Evolutionary conservation across 2,113 vertebrate genomes (phyloP), one percentile per base, ranked within the genome.

Genomic region (Dunckerocampus dactyliophorus): DNA sequence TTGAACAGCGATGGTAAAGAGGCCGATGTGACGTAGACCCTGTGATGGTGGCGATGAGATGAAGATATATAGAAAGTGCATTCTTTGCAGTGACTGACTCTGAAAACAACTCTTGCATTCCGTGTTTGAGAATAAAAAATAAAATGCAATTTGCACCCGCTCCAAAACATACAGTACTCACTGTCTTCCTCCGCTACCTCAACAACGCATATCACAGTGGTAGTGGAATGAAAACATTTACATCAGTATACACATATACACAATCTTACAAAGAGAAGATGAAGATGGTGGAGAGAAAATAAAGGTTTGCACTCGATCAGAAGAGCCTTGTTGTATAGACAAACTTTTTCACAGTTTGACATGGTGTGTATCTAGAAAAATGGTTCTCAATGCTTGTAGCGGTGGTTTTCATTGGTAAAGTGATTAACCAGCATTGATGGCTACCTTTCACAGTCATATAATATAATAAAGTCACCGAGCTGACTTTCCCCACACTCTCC

Each of bases 1-100:
- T 82, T 86, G 79, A 85, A 84, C 73, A 87, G 83, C 83, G 66
- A 89, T 83, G 82, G 81, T 74, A 72, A 81, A 76, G 75, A 84
- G 82, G 83, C 76, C 66, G 55, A 78, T 84, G 82, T 80, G 73
- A 87, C 77, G 70, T 47, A 69, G 79, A 85, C 81, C 83, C 80
- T 86, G 85, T 84, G 83, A 84, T 81, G 83, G 80, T 79, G 86
- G 81, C 78, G 70, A 86, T 86, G 88, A 74, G 81, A 83, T 75
- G 84, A 77, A 80, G 76, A 87, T 77, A 80, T 85, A 82, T 83
- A 82, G 88, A 90, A 90, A 90, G 88, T 90, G 88, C 88, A 89
- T 88, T 88, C 86, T 82, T 85, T 83, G 77, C 83, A 77, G 81
- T 87, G 84, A 85, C 81, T 82, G 86, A 84, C 79, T 87, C 65